Evolutionary conservation across 1,140 invertebrate genomes (phyloP).

Genomic region (Geopemphigus sp.): DNA sequence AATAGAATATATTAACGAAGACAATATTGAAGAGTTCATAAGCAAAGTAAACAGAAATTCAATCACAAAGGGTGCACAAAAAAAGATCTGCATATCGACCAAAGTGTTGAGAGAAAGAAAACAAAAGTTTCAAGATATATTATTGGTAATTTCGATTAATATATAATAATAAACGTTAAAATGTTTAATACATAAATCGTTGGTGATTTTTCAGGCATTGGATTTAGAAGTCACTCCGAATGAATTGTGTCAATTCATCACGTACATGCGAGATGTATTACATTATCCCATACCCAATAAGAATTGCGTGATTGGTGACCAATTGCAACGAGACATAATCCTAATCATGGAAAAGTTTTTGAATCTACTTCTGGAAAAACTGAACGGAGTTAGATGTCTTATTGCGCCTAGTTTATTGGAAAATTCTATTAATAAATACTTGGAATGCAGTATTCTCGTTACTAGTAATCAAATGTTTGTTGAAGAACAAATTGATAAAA

Average conservation of each 20-base stretch:
- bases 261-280: conserved; percentile 15
- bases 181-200: background rate
- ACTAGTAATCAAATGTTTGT: background rate
- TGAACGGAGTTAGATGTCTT: background rate
- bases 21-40: conserved; percentile 21
- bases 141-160: conserved; percentile 12
- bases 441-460: conserved; percentile 18
- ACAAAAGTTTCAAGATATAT: conserved; percentile 14
- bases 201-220: conserved; percentile 8
- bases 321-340: conserved; percentile 28
- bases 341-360: conserved; percentile 20
- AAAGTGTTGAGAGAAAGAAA: background rate
- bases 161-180: background rate
- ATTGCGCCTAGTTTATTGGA: background rate
- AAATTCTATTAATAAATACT: conserved; percentile 17
- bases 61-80: conserved; percentile 32
- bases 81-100: conserved; percentile 29
- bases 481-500: background rate
- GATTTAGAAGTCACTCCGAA: conserved; percentile 14
- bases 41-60: conserved; percentile 26
- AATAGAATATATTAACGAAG: conserved; percentile 32
- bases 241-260: conserved; percentile 8
- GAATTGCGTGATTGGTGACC: conserved; percentile 27
- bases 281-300: conserved; percentile 34
- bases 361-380: background rate